Conservation (phyloP, 2,888 invertebrate genomes). For the Heterodera filipjevi region DNA sequence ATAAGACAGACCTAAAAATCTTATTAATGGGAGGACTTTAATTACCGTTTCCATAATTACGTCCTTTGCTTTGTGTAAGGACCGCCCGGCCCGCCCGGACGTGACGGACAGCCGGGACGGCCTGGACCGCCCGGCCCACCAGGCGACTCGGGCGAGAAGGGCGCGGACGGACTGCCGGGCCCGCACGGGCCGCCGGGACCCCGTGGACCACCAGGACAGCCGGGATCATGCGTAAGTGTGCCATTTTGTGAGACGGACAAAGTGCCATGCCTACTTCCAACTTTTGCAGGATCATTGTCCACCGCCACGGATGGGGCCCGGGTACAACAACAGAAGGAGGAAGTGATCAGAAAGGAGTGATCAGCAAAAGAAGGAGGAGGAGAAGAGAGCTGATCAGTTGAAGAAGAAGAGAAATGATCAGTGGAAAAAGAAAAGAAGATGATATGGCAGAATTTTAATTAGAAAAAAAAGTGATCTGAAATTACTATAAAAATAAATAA, state of each 20-base stretch:
- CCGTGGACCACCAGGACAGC: slow-evolving; percentile 45
- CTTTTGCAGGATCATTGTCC: slow-evolving; percentile 58
- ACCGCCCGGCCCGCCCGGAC: slow-evolving; percentile 59
- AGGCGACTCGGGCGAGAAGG: slow-evolving; percentile 54
- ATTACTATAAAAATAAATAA: too few relatives aligned
- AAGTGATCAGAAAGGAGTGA: neutral
- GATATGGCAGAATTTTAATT: too few relatives aligned
- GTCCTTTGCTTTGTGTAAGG: slow-evolving; percentile 34
- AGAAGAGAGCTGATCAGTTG: neutral
- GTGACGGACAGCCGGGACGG: slow-evolving; percentile 37
- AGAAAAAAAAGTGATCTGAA: too few relatives aligned
- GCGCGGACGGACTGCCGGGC: slow-evolving; percentile 52
- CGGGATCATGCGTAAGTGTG: slow-evolving; percentile 52
- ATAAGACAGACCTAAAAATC: too few relatives aligned
- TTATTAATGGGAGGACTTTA: too few relatives aligned
- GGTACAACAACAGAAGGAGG: slow-evolving; percentile 43
- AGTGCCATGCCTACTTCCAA: neutral
- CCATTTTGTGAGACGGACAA: neutral
- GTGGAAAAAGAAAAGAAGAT: too few relatives aligned
- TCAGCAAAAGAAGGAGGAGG: neutral
- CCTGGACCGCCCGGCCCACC: slow-evolving; percentile 43
- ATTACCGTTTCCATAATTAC: too few relatives aligned
- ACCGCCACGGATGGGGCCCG: slow-evolving; percentile 59
- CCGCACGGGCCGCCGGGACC: slow-evolving; percentile 47
- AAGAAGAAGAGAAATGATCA: neutral